phyloP scores from a whole-genome alignment of 2,888 invertebrate species.

The Temnothorax unifasciatus region DNA sequence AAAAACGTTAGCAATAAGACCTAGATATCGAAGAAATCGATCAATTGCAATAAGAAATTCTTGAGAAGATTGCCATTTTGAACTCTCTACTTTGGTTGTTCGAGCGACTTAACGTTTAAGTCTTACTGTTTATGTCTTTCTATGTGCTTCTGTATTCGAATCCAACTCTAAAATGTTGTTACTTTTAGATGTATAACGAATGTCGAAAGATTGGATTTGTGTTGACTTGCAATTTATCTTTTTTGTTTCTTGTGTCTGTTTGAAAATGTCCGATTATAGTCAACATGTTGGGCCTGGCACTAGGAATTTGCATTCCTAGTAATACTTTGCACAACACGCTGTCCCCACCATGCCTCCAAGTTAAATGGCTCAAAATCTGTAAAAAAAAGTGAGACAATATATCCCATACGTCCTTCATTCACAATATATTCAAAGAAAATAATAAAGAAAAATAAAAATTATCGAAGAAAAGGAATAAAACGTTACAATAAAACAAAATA shows the following conservation, averaged over 20 bases:
- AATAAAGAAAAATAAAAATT: background rate
- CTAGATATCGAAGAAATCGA: background rate
- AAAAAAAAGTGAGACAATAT: conserved; percentile 45
- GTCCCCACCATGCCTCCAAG: conserved; percentile 92
- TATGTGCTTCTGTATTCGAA: background rate
- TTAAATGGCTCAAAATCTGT: conserved; percentile 93
- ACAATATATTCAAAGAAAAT: background rate
- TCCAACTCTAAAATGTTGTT: conserved; percentile 56
- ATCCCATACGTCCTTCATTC: background rate
- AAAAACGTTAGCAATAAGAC: background rate
- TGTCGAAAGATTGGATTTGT: conserved; percentile 58
- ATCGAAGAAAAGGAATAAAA: background rate
- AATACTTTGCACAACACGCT: conserved; percentile 90
- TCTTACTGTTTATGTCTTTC: background rate
- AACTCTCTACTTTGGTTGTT: background rate
- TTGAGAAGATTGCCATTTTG: background rate
- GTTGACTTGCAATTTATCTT: conserved; percentile 77
- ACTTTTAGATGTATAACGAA: conserved; percentile 57
- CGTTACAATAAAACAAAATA: background rate
- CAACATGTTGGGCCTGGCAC: conserved; percentile 82
- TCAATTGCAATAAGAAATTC: background rate
- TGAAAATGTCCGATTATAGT: conserved; percentile 83
- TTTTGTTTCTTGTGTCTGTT: conserved; percentile 84
- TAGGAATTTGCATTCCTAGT: conserved; percentile 85
- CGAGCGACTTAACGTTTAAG: background rate